Conservation (phyloP, 2,888 invertebrate genomes). For the Sisyra terminalis region DNA sequence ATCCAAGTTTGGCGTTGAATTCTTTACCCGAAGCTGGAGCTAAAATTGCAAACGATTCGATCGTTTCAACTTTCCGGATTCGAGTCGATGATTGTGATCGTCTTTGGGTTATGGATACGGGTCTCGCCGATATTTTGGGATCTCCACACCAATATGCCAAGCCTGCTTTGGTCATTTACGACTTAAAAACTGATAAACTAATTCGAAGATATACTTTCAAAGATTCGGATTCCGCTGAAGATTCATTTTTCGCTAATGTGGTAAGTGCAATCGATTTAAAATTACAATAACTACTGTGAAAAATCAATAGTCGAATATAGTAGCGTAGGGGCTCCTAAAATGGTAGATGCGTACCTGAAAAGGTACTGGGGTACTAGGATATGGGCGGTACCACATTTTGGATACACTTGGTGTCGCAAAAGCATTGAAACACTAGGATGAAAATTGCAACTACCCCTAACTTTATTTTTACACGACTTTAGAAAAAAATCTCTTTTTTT, state of each 20-base stretch:
- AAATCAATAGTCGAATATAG: too few species aligned
- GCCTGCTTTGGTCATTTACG: slow-evolving; percentile 51
- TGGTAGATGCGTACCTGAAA: too few species aligned
- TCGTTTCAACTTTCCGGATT: slow-evolving; percentile 57
- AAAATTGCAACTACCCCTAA: too few species aligned
- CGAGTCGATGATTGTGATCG: slow-evolving; percentile 61
- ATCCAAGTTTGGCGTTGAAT: slow-evolving; percentile 65
- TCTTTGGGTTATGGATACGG: slow-evolving; percentile 70
- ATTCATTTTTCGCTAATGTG: slow-evolving; percentile 68
- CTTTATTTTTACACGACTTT: too few species aligned
- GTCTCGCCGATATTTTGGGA: slow-evolving; percentile 58
- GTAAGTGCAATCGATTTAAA: slow-evolving; percentile 42
- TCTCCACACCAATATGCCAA: slow-evolving; percentile 40
- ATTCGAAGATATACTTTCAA: slow-evolving; percentile 53
- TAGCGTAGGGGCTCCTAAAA: too few species aligned
- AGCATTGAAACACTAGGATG: too few species aligned
- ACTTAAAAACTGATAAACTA: slow-evolving; percentile 57
- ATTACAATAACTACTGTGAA: too few species aligned
- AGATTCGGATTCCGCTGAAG: slow-evolving; percentile 46
- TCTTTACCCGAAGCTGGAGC: slow-evolving; percentile 42
- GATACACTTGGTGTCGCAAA: too few species aligned
- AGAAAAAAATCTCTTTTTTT: too few species aligned
- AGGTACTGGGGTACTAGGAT: too few species aligned
- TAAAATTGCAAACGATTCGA: slow-evolving; percentile 33
- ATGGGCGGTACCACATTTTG: too few species aligned